Base-by-base conservation (phyloP, 2,797 vertebrate species). In the Garrulus glandarius region DNA sequence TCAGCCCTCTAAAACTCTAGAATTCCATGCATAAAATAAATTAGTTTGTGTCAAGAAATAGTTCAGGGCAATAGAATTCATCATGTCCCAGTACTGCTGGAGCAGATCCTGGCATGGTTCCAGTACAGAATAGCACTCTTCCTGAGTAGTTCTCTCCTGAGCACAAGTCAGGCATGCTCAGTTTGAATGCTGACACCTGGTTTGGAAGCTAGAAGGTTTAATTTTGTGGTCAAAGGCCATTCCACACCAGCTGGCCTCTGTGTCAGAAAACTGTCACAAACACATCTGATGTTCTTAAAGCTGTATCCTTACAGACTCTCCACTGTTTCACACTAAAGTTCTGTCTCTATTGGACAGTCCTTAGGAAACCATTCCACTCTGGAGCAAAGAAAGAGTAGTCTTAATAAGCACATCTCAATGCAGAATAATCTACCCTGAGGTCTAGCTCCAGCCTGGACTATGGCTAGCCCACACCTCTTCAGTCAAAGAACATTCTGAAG, bases 141-240 rank as follows among this genome's bases (percentile, higher is more conserved):
- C 19, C 60, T 77, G 61, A 95, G 83, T 15, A 89, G 32, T 77
- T 80, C 34, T 72, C 17, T 70, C 52, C 53, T 36, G 60, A 74
- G 56, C 53, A 49, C 12, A 68, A 65, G 56, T 77, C 84, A 87
- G 82, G 29, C 22, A 36, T 10, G 41, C 26, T 74, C 78, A 30
- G 47, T 85, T 60, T 91, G 56, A 92, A 36, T 56, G 56, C 60
- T 83, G 46, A 74, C 94, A 96, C 87, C 84, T 92, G 84, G 71
- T 68, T 80, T 91, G 64, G 64, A 92, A 84, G 71, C 32, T 57
- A 43, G 71, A 63, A 74, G 30, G 21, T 91, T 95, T 74, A 91
- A 78, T 82, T 76, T 8, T 22, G 12, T 2, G 17, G 71, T 64
- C 82, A 89, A 89, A 91, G 49, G 34, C 87, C 39, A 21, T 68